These are phyloP conservation scores for Zosterops pallidus DNA, from an alignment of 2,113 vertebrate genomes.

Conservation along the genomic window DNA sequence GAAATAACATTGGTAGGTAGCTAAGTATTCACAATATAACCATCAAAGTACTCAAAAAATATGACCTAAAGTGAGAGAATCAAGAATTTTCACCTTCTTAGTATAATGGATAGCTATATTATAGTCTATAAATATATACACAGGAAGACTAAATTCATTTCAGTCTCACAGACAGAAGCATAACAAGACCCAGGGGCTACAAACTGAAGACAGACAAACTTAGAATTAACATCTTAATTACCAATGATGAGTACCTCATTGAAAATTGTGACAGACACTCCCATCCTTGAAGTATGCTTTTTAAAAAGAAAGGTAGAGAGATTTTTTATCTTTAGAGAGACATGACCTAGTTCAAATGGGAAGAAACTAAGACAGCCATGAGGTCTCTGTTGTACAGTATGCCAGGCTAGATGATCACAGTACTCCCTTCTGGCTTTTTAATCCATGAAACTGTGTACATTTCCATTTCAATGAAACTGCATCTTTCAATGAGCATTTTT, in stretches of 20 bases:
- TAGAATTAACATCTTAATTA: constrained; percentile 41
- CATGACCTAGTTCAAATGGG: constrained; percentile 52
- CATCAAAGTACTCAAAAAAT: not conserved
- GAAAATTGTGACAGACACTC: constrained; percentile 14
- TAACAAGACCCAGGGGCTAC: constrained; percentile 8
- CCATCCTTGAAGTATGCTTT: constrained; percentile 7
- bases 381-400: constrained; percentile 57
- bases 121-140: constrained; percentile 14
- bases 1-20: not conserved
- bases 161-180: not conserved
- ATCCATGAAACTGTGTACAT: constrained; percentile 63
- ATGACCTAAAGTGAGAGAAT: not conserved
- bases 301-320: constrained; percentile 18
- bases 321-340: constrained; percentile 37
- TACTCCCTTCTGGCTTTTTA: constrained; percentile 63
- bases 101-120: not conserved
- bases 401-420: constrained; percentile 63
- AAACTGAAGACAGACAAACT: constrained; percentile 14
- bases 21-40: not conserved
- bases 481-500: constrained; percentile 64
- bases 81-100: not conserved
- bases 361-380: constrained; percentile 47
- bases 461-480: constrained; percentile 66
- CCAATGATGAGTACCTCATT: not conserved
- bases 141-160: constrained; percentile 16